Percentiles rank a stretch among this genome's conserved stretches.
These are phyloP conservation scores for Acanthurus lineatus DNA, from an alignment of 2,797 vertebrate genomes.

Conservation along the genomic window DNA sequence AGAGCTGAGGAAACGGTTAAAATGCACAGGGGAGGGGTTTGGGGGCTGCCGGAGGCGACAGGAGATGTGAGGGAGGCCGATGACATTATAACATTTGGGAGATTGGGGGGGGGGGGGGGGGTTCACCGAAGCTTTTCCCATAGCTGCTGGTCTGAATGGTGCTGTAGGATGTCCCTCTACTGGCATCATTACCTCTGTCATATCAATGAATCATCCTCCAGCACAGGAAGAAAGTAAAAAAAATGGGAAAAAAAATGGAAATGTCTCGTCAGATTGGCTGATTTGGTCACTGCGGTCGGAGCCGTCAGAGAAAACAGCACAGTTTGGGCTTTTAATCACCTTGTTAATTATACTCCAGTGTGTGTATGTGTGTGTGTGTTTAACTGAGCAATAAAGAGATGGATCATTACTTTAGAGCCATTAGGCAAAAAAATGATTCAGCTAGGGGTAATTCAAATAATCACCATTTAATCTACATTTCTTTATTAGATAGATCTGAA, in stretches of 20 bases:
- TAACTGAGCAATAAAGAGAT: constrained; percentile 56
- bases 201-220: constrained; percentile 61
- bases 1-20: constrained; percentile 41
- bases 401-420: constrained; percentile 70
- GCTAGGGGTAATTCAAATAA: constrained; percentile 59
- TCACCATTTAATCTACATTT: constrained; percentile 64
- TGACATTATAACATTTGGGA: constrained; percentile 58
- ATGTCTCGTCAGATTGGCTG: constrained; percentile 24
- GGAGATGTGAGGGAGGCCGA: constrained; percentile 32
- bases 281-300: constrained; percentile 32
- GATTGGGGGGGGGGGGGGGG: not conserved
- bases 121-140: constrained; percentile 51
- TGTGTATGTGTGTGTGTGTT: constrained; percentile 42
- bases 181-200: constrained; percentile 71
- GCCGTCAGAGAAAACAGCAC: constrained; percentile 20
- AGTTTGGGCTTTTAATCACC: constrained; percentile 51
- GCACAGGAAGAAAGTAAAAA: constrained; percentile 9
- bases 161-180: constrained; percentile 39
- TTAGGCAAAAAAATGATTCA: constrained; percentile 65
- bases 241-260: not conserved
- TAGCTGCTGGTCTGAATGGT: constrained; percentile 62
- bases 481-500: constrained; percentile 47
- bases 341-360: constrained; percentile 53
- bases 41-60: constrained; percentile 23
- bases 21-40: constrained; percentile 30